Evolutionary conservation across 2,888 invertebrate genomes (phyloP).

Genomic region (Conchocele bisecta): DNA sequence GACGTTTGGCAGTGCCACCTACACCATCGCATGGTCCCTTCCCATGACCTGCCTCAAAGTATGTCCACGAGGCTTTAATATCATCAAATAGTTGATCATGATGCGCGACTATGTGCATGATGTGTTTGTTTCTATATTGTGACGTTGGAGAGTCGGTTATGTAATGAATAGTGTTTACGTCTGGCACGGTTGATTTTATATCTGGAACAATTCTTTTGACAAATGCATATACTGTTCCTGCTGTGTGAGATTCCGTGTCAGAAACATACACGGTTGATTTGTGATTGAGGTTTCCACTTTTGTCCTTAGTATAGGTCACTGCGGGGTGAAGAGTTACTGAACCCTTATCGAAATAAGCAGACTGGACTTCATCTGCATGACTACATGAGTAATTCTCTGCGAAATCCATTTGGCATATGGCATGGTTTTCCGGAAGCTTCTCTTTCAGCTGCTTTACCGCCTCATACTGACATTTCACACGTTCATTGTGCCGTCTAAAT

Average conservation of each 20-base stretch:
- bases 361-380: slow-evolving; percentile 35
- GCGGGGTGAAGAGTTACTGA: slow-evolving; percentile 21
- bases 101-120: slow-evolving; percentile 9
- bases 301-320: not conserved
- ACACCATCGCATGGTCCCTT: slow-evolving; percentile 43
- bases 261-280: slow-evolving; percentile 26
- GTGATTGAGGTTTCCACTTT: not conserved
- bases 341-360: slow-evolving; percentile 40
- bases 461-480: slow-evolving; percentile 32
- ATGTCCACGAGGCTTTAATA: slow-evolving; percentile 29
- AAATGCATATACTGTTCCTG: slow-evolving; percentile 25
- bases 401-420: slow-evolving; percentile 34
- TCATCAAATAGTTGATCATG: slow-evolving; percentile 22
- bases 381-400: slow-evolving; percentile 40
- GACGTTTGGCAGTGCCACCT: slow-evolving; percentile 35
- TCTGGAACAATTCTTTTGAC: slow-evolving; percentile 5
- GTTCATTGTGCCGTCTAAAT: slow-evolving; percentile 15
- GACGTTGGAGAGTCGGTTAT: slow-evolving; percentile 34
- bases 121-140: slow-evolving; percentile 27
- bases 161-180: slow-evolving; percentile 30
- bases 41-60: slow-evolving; percentile 36
- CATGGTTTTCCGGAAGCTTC: slow-evolving; percentile 20
- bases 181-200: not conserved
- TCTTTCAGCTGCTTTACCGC: slow-evolving; percentile 14
- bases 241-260: slow-evolving; percentile 16